Evolutionary conservation across 2,888 invertebrate genomes (phyloP).

Genomic region (Formica aserva): DNA sequence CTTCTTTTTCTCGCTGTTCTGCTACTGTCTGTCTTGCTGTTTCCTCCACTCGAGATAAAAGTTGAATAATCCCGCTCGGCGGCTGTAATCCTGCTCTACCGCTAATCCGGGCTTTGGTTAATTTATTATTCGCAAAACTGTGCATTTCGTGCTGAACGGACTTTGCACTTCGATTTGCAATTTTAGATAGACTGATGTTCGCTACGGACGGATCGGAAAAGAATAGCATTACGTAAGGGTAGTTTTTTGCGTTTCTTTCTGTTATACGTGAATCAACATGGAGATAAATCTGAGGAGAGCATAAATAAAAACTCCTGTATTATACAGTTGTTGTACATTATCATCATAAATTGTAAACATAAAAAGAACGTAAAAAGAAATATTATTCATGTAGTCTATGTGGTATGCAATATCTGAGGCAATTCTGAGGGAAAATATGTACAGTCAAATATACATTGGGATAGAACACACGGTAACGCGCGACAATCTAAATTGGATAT

Average conservation of each 20-base stretch:
- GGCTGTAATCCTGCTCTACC: slow-evolving; percentile 71
- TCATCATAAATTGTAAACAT: not conserved
- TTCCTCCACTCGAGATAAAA: slow-evolving; percentile 70
- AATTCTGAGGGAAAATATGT: not conserved
- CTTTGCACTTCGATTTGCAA: slow-evolving; percentile 56
- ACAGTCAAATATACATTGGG: not conserved
- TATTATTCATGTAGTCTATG: not conserved
- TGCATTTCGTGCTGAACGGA: slow-evolving; percentile 37
- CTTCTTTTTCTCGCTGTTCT: slow-evolving; percentile 43
- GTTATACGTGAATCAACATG: not conserved
- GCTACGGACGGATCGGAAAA: not conserved
- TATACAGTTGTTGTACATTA: not conserved
- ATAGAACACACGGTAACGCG: slow-evolving; percentile 13
- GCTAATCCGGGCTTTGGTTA: slow-evolving; percentile 74
- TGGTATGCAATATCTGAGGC: not conserved
- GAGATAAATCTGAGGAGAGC: not conserved
- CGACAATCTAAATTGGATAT: slow-evolving; percentile 21
- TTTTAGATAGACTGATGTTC: slow-evolving; percentile 43
- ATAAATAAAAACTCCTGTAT: not conserved
- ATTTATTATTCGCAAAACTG: slow-evolving; percentile 73
- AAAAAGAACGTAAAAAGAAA: not conserved
- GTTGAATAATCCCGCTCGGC: slow-evolving; percentile 76
- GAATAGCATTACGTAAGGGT: not conserved
- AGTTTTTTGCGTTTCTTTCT: not conserved
- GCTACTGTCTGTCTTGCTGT: slow-evolving; percentile 32